Conservation (phyloP, 2,888 invertebrate genomes). For the Oligia strigilis region DNA sequence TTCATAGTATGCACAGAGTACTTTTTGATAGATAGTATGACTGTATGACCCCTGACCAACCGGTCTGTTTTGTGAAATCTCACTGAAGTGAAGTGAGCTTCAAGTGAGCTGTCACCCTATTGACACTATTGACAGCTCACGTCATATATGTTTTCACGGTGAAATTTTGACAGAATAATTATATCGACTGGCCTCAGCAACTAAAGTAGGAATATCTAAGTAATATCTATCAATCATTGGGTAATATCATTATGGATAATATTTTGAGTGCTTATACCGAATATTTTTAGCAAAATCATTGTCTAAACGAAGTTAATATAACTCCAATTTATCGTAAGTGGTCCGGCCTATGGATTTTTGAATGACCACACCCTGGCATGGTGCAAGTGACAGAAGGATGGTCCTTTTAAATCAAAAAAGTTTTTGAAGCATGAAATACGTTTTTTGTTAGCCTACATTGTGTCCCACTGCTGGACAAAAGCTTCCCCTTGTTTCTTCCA, state of each 20-base stretch:
- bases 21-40: no score
- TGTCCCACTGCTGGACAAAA: no score
- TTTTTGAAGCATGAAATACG: no score
- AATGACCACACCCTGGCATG: constrained; percentile 53
- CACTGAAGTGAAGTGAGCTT: not conserved
- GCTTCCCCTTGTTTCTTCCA: no score
- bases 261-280: constrained; percentile 35
- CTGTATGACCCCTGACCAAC: no score
- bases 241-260: constrained; percentile 13
- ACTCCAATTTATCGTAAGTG: constrained; percentile 54
- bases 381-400: constrained; percentile 28
- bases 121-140: no score
- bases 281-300: constrained; percentile 53
- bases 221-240: not conserved
- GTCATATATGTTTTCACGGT: no score
- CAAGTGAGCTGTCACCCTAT: no score
- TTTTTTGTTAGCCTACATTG: no score
- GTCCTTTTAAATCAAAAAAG: no score
- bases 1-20: not conserved
- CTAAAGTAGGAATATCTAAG: not conserved
- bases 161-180: no score
- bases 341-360: constrained; percentile 43
- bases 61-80: not conserved
- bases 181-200: not conserved
- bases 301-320: constrained; percentile 27